Evolutionary conservation across 2,797 vertebrate genomes (phyloP).

Genomic region (Catharus ustulatus): DNA sequence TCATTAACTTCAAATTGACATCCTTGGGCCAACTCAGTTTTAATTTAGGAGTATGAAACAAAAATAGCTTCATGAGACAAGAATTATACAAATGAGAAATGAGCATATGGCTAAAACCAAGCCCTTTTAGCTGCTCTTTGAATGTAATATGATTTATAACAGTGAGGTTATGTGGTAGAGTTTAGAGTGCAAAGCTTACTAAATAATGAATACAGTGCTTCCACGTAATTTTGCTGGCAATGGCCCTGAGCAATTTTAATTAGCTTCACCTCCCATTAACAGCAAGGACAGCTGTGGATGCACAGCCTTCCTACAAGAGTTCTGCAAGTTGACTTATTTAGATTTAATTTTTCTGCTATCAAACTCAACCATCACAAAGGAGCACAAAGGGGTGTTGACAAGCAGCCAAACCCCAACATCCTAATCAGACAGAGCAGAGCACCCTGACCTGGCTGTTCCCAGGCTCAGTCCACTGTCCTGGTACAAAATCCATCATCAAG

Average conservation of each 20-base stretch:
- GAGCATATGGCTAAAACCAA: neutral
- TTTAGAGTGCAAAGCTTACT: slow-evolving; percentile 32
- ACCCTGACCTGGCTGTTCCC: neutral
- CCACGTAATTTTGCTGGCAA: slow-evolving; percentile 32
- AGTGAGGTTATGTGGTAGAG: neutral
- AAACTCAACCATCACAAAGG: neutral
- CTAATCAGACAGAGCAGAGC: neutral
- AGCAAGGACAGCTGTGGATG: neutral
- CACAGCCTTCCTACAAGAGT: neutral
- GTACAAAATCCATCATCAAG: neutral
- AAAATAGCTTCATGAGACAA: slow-evolving; percentile 43
- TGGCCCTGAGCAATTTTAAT: slow-evolving; percentile 40
- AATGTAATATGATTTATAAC: neutral
- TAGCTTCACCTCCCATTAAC: slow-evolving; percentile 32
- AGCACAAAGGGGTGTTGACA: neutral
- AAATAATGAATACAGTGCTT: slow-evolving; percentile 40
- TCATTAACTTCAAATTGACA: slow-evolving; percentile 24
- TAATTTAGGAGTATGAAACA: slow-evolving; percentile 46
- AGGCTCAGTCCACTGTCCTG: neutral
- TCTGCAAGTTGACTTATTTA: neutral
- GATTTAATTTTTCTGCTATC: neutral
- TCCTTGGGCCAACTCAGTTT: slow-evolving; percentile 15
- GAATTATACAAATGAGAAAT: slow-evolving; percentile 43
- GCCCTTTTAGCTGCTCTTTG: slow-evolving; percentile 25
- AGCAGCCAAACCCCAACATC: neutral